Evolutionary conservation across 1,140 invertebrate genomes (phyloP), one percentile per base, ranked within the genome.

Genomic region (Meloidogyne hapla): DNA sequence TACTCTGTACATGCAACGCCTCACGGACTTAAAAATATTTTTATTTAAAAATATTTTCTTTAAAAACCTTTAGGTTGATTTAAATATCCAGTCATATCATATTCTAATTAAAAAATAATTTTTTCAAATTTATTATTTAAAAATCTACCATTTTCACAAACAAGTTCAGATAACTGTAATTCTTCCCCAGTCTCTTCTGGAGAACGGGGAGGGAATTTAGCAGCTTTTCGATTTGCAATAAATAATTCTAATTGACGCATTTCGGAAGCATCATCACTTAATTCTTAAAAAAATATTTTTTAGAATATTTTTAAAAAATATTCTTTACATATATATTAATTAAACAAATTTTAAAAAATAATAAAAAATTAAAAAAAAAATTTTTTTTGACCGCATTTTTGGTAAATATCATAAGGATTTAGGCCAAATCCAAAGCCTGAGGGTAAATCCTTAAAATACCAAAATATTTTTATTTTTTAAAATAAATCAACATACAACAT

Each of bases 71-170:
- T 75, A 68, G 40, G 64, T 42, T 79, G 72, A 75, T 87, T 86
- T 83, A 86, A 83, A 74, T 86, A 86, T n/a, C 65, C 77, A 5
- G 80, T 74, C 65, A 86, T 69, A 64, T 86, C 85, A 28, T 85
- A 79, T 40, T 87, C 85, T 73, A 33, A 28, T 56, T 56, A 66
- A 13, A 12, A 28, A 23, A 38, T 62, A 21, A 73, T 28, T 26
- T 42, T 9, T 26, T 38, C 13, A 73, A 18, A 18, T 65, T 15
- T 28, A 6, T 1, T 61, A 5, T 18, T 63, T 26, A 28, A 64
- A n/a, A 63, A 23, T 10, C 33, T 4, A 73, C 70, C 70, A 63
- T 73, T 73, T 62, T 73, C 70, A 64, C 70, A 73, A 38, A 40
- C 64, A 23, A 73, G 56, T 62, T 73, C 70, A 42, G 70, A 65